Base-by-base conservation (phyloP, 30 jellyfish, hydroid and myxozoan genomes). In the Chrysaora quinquecirrha region DNA sequence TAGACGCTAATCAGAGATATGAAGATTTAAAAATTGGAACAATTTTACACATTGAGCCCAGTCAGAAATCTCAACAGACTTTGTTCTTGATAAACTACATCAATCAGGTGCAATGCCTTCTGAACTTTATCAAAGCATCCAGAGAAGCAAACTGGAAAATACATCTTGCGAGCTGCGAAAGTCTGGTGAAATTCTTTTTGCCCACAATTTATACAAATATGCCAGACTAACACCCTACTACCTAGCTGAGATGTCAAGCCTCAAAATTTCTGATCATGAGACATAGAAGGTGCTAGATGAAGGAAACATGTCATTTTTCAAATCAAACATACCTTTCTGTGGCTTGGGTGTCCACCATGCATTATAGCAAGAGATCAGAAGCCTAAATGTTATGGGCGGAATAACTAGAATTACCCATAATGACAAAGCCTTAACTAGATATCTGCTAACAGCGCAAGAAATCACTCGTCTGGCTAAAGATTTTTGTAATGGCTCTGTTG, bases 401-500 rank as follows among this genome's bases (percentile, higher is more conserved):
- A 72, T 72, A 72, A 72, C 71, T 48, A 72, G 84, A 35, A 72
- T 48, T 34, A 72, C 71, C 48, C 84, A 72, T 46, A 72, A 72
- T 72, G 71, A 47, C 71, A 38, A 35, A 38, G 71, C 84, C n/a
- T 72, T 48, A 19, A 72, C 84, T 1, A 72, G 84, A 48, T 73
- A 73, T 73, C 86, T 46, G 86, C 86, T 73, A 27, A 73, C 86
- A 73, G 86, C 61, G 60, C 74, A 74, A 73, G 86, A 52, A 52
- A 52, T 73, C 21, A 48, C 86, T 73, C 74, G 74, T 73, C 60
- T 48, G 20, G 86, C 28, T 48, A 73, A 73, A 73, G 86, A 48
- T 30, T 47, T 48, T 52, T 48, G 52, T 56, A 73, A 32, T 33
- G 69, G 48, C 16, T 49, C 64, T 21, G 63, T 35, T 22, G 64